Percentiles rank a stretch among this genome's conserved stretches.
Evolutionary conservation across 1,140 invertebrate genomes (phyloP).

Genomic region (Orchestia grillus): DNA sequence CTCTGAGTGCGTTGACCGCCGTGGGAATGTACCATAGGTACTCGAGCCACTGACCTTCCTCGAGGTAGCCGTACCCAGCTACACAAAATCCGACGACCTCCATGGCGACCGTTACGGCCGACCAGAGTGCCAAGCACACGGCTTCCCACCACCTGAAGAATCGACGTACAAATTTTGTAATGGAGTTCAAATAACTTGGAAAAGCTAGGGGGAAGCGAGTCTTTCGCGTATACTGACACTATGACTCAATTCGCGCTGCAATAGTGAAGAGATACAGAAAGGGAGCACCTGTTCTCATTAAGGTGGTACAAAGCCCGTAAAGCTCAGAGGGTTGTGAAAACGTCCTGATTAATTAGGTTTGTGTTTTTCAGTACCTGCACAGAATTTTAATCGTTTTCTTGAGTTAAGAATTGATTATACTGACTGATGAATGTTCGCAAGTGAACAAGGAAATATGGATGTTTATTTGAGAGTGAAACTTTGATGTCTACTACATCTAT

Average conservation of each 20-base stretch:
- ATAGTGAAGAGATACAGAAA: not conserved
- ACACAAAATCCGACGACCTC: constrained; percentile 1
- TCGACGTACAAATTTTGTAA: not conserved
- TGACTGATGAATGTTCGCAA: not conserved
- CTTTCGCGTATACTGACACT: not conserved
- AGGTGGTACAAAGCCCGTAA: not conserved
- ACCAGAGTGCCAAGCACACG: constrained; percentile 17
- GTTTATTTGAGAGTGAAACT: not conserved
- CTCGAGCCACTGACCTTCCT: not conserved
- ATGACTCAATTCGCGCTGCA: not conserved
- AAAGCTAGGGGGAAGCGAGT: not conserved
- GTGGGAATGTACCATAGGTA: constrained; percentile 22
- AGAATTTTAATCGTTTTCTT: not conserved
- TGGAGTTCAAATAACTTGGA: not conserved
- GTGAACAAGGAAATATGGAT: not conserved
- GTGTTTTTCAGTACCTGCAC: not conserved
- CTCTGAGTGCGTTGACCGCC: constrained; percentile 34
- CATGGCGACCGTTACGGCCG: not conserved
- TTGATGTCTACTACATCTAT: not conserved
- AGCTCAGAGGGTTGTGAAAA: not conserved
- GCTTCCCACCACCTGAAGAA: constrained; percentile 27
- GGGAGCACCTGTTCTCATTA: too few species aligned
- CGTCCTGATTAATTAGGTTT: not conserved
- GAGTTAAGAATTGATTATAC: not conserved
- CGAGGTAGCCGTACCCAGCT: not conserved